These are phyloP conservation scores for Apocheima hispidaria DNA, from an alignment of 2,888 invertebrate species.

Conservation along the genomic window DNA sequence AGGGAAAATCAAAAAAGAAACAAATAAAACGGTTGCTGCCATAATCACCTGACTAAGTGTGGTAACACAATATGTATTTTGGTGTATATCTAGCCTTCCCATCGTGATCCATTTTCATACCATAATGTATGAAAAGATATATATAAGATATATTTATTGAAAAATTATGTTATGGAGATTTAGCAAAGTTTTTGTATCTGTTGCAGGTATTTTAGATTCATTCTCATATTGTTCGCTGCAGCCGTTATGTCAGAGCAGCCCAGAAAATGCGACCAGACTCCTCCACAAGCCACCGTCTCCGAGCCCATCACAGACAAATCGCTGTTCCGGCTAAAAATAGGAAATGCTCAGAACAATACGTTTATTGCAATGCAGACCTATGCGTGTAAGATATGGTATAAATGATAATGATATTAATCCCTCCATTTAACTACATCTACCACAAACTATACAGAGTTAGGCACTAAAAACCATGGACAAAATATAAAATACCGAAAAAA, in stretches of 20 bases:
- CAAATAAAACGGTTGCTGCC: too few relatives aligned
- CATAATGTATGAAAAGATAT: neutral
- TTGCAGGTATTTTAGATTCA: slow-evolving; percentile 55
- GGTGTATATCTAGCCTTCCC: too few relatives aligned
- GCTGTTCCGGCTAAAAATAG: slow-evolving; percentile 63
- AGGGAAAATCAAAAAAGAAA: too few relatives aligned
- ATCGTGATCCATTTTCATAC: too few relatives aligned
- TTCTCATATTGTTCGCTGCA: slow-evolving; percentile 47
- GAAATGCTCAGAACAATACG: slow-evolving; percentile 49
- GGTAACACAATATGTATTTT: too few relatives aligned
- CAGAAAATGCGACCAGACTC: slow-evolving; percentile 72
- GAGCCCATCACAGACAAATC: slow-evolving; percentile 64
- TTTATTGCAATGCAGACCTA: slow-evolving; percentile 76
- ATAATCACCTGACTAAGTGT: too few relatives aligned
- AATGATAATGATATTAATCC: neutral
- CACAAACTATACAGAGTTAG: too few relatives aligned
- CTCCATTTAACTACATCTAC: too few relatives aligned
- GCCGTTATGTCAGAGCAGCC: slow-evolving; percentile 47
- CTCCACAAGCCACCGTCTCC: slow-evolving; percentile 56
- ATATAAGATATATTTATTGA: too few relatives aligned
- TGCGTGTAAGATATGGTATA: slow-evolving; percentile 63
- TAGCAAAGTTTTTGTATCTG: neutral
- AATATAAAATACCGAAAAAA: too few relatives aligned
- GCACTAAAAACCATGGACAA: too few relatives aligned
- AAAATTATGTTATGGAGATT: neutral